Evolutionary conservation across 2,113 vertebrate genomes (phyloP), one percentile per base, ranked within the genome.

Genomic region (Cochlearius cochlearius): DNA sequence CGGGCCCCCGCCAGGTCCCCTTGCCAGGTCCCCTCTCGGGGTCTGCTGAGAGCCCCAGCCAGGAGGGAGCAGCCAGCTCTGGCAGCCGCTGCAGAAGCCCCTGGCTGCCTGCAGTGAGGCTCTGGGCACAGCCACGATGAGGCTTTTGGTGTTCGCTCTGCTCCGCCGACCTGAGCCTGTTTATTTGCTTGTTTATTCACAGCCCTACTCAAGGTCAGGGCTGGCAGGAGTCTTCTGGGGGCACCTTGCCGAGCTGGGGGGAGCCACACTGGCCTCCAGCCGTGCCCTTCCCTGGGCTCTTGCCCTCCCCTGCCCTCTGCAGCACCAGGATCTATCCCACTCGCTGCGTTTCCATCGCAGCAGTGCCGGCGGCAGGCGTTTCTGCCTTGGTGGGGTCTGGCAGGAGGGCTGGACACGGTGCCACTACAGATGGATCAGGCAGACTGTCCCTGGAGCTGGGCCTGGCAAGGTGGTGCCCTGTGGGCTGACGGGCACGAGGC

Each of bases 231-330:
- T 36, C 56, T 95, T 81, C 27, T 62, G n/a, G 78, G 63, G 60
- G 62, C 94, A 95, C 84, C 91, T 95, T 94, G 68, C 43, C 0
- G 10, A 4, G 38, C 43, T 55, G 68, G 11, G 58, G 86, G 60
- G 68, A 89, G 68, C 60, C 0, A 2, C 12, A 6, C 59, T 67
- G 72, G 22, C 22, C 50, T 43, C 23, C 0, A 1, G 36, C 38
- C 0, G 0, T 91, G 80, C 76, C 72, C 76, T 94, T 91, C 36
- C 38, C 38, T 38, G 73, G 13, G 55, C 52, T 63, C 21, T 84
- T 8, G 9, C 93, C 55, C 64, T 96, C 78, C 53, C 26, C 59
- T 94, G 95, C 76, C 86, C 89, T 91, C 30, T 96, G 80, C 86
- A 91, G 86, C 60, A 75, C 15, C 64, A 39, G 89, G 64, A 52